Conservation (phyloP, 2,888 invertebrate species). For the Cephus spinipes region DNA sequence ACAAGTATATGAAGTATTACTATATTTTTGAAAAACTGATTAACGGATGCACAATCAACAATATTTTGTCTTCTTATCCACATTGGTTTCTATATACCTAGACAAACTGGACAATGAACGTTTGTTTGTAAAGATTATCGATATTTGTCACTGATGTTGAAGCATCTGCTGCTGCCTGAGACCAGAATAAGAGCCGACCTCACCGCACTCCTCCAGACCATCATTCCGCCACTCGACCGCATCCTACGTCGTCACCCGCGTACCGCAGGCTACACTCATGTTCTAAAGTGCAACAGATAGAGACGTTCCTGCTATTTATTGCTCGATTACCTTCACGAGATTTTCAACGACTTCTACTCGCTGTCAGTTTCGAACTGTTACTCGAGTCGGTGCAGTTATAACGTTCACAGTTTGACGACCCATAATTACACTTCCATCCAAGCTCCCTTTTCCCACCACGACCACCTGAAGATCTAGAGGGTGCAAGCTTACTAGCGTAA, state of each 20-base stretch:
- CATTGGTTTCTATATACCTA: background rate
- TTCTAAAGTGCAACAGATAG: slow-evolving; percentile 26
- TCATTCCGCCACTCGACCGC: background rate
- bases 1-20: background rate
- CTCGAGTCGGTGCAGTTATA: background rate
- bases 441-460: background rate
- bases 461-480: background rate
- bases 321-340: slow-evolving; percentile 20
- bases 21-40: background rate
- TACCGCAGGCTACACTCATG: slow-evolving; percentile 10
- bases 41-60: background rate
- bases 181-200: background rate
- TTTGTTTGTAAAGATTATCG: slow-evolving; percentile 35
- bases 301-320: background rate
- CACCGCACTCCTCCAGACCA: slow-evolving; percentile 1
- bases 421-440: background rate
- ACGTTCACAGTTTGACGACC: background rate
- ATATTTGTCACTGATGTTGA: slow-evolving; percentile 34
- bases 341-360: background rate
- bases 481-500: background rate
- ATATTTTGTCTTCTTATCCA: background rate
- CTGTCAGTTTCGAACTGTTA: background rate
- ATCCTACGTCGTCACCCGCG: background rate
- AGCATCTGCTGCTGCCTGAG: slow-evolving; percentile 16
- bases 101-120: slow-evolving; percentile 29